Base-by-base conservation (phyloP, 2,888 invertebrate species). In the Sussaba pulchella region DNA sequence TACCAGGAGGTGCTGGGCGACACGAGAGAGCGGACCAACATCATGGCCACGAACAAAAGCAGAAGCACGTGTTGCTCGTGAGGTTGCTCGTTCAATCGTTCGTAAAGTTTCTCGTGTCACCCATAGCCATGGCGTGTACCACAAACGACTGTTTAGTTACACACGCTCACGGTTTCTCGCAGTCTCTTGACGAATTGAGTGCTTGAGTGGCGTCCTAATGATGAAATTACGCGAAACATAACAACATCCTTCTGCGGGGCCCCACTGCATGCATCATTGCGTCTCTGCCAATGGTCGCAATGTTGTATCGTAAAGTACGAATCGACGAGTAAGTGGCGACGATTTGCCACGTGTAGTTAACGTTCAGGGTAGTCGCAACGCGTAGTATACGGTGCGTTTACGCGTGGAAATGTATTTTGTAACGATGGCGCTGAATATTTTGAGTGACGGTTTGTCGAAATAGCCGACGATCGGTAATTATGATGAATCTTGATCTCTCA, bases 221-320 rank as follows among this genome's bases (percentile, higher is more conserved):
- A 87, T 81, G 84, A 87, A 87, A 87, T 87, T 87, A 86, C 86
- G 82, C 82, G 86, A 87, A 87, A 87, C 84, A 85, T 85, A 85
- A 87, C 86, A 85, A 87, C 86, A 86, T 87, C 86, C 86, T 84
- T 85, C 74, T 78, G 81, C 59, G 70, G n/a, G 50, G 66, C 24
- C 26, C 66, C 26, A 54, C 50, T 54, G 54, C 26, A 66, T 50
- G 19, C 45, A 10, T n/a, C n/a, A n/a, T 24, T 43, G 24, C 59
- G 63, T 59, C 57, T 73, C 45, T 17, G 19, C 21, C 47, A 54
- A n/a, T 66, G 31, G 36, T 8, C 12, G 41, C 61, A 41, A 61
- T 61, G 61, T 61, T 57, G 19, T 66, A 36, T n/a, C 26, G 50
- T 61, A 52, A 26, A 69, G 39, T 67, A 67, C 24, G 45, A 66